Percentiles rank a stretch among this genome's conserved stretches.
These are phyloP conservation scores for Australoheros scitulus DNA, from an alignment of 2,113 vertebrate genomes.

Conservation along the genomic window DNA sequence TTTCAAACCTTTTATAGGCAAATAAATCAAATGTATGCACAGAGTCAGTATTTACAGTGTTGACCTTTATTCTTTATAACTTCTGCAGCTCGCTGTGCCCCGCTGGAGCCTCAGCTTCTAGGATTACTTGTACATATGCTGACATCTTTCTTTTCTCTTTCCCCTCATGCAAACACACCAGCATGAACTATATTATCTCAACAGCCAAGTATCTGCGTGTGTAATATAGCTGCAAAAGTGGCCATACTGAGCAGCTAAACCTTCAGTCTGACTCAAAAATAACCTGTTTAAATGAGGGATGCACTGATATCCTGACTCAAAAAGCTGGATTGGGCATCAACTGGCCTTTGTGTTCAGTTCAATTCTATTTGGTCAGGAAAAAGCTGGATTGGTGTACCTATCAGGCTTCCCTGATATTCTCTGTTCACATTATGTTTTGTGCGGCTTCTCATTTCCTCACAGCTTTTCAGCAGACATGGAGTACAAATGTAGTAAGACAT, in stretches of 20 bases:
- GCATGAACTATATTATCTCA: no score
- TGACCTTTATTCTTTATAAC: no score
- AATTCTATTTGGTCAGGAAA: not conserved
- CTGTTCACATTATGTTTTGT: not conserved
- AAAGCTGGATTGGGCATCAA: not conserved
- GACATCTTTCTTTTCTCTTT: no score
- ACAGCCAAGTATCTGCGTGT: no score
- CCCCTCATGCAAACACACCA: no score
- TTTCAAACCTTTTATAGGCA: not conserved
- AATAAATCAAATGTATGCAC: not conserved
- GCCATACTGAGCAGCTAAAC: no score
- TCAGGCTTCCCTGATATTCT: not conserved
- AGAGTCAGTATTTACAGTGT: not conserved
- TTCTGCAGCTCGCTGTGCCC: no score
- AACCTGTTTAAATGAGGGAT: not conserved
- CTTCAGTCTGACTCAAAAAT: not conserved
- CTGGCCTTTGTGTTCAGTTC: rapidly evolving
- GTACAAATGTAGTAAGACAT: not conserved
- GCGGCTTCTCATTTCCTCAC: not conserved
- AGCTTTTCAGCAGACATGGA: not conserved
- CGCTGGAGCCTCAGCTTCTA: no score
- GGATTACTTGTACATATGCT: no score
- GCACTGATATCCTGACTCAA: no score
- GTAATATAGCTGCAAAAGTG: no score
- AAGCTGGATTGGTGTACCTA: not conserved